A percentile compares a stretch with the other conserved stretches of the same genome.
Evolutionary conservation across 92 coral and sea anemone species (phyloP).

Genomic region (Plumapathes pennacea): DNA sequence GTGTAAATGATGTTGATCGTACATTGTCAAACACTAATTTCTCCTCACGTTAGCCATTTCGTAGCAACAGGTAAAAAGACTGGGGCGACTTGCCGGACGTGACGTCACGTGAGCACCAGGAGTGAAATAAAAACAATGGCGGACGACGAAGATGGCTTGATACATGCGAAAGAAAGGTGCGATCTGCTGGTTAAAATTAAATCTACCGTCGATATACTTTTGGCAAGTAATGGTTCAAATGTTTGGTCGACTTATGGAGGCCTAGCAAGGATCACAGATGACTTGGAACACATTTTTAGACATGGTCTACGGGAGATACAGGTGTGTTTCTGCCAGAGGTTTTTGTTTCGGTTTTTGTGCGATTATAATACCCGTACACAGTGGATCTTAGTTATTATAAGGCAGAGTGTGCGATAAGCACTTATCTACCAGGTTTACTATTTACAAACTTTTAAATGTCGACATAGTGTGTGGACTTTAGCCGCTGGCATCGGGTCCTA

Average conservation of each 20-base stretch:
- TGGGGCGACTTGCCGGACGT: neutral
- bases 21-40: too few relatives aligned
- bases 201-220: slow-evolving; percentile 69
- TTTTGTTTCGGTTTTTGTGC: too few relatives aligned
- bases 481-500: too few relatives aligned
- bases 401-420: too few relatives aligned
- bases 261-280: slow-evolving; percentile 54
- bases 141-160: slow-evolving; percentile 58
- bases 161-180: slow-evolving; percentile 71
- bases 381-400: too few relatives aligned
- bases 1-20: too few relatives aligned
- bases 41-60: too few relatives aligned
- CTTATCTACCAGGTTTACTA: too few relatives aligned
- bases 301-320: slow-evolving; percentile 68
- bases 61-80: neutral
- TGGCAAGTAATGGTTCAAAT: slow-evolving; percentile 48
- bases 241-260: slow-evolving; percentile 71
- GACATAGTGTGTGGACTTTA: too few relatives aligned
- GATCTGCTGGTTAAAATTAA: slow-evolving; percentile 62
- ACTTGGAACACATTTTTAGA: slow-evolving; percentile 69
- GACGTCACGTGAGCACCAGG: slow-evolving; percentile 15
- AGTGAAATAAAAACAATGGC: slow-evolving; percentile 96
- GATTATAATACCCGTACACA: too few relatives aligned
- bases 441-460: too few relatives aligned
- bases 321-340: slow-evolving; percentile 36